A percentile compares a stretch with the other conserved stretches of the same genome.
These are phyloP conservation scores for Dallia pectoralis DNA, from an alignment of 2,797 vertebrate species.

Conservation along the genomic window DNA sequence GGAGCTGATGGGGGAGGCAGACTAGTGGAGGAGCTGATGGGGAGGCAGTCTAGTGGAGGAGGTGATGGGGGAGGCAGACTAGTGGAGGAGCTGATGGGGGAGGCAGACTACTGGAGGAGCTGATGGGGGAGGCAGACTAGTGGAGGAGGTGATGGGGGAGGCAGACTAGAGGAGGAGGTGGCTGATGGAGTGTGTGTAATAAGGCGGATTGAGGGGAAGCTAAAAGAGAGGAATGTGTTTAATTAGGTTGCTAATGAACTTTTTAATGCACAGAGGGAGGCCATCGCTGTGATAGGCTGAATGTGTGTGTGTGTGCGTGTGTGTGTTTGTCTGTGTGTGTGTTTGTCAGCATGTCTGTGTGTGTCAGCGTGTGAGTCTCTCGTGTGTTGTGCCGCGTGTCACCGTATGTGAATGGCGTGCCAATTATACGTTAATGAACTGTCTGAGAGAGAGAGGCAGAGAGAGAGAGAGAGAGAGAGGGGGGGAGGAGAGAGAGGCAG, in stretches of 20 bases:
- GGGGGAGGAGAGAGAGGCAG: background rate
- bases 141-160: conserved; percentile 67
- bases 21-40: conserved; percentile 50
- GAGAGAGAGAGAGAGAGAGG: background rate
- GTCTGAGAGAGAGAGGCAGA: conserved; percentile 48
- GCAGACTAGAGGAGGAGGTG: conserved; percentile 42
- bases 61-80: conserved; percentile 61
- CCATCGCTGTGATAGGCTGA: conserved; percentile 46
- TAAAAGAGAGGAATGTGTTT: conserved; percentile 82
- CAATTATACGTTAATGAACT: conserved; percentile 74
- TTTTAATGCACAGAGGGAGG: conserved; percentile 76
- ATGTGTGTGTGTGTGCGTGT: conserved; percentile 23
- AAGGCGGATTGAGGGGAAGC: conserved; percentile 78
- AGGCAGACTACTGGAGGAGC: conserved; percentile 43
- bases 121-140: no score
- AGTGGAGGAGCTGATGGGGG: conserved; percentile 59
- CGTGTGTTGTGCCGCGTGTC: conserved; percentile 58
- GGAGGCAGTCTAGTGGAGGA: no score
- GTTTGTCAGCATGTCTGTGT: conserved; percentile 12
- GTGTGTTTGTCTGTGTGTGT: conserved; percentile 21
- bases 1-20: conserved; percentile 61
- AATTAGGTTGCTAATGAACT: conserved; percentile 84
- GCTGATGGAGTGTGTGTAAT: conserved; percentile 76
- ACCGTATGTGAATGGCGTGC: conserved; percentile 64
- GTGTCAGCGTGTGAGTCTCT: conserved; percentile 19